Evolutionary conservation across 2,113 vertebrate species (phyloP).

Genomic region (Chloebia gouldiae): DNA sequence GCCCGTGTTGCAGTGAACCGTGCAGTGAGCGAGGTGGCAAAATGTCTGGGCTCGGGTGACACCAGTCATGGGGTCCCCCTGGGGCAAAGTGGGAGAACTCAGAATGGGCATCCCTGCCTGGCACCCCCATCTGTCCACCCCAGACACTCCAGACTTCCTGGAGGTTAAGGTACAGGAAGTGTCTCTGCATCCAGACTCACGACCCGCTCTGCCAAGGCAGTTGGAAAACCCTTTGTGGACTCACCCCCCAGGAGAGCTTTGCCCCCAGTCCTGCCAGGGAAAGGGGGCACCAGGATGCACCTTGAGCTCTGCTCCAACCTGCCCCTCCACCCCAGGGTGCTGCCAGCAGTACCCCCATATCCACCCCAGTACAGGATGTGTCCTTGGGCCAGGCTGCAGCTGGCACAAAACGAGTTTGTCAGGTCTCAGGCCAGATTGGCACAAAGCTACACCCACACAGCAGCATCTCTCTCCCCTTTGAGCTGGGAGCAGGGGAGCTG

Average conservation of each 20-base stretch:
- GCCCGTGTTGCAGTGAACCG: rapidly evolving
- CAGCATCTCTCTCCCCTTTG: not conserved
- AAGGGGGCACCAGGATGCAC: rapidly evolving
- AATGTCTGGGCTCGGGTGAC: not conserved
- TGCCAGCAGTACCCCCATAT: not conserved
- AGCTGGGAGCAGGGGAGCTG: not conserved
- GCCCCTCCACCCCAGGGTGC: not conserved
- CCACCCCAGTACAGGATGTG: rapidly evolving
- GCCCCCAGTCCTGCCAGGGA: not conserved
- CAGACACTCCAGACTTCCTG: not conserved
- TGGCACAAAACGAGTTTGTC: not conserved
- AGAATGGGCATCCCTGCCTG: not conserved
- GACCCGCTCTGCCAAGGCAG: not conserved
- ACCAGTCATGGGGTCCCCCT: rapidly evolving
- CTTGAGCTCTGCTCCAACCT: rapidly evolving
- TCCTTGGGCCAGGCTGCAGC: not conserved
- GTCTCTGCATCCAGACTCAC: not conserved
- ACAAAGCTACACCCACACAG: not conserved
- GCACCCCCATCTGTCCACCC: not conserved
- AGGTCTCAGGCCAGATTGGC: not conserved
- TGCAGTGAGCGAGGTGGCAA: rapidly evolving
- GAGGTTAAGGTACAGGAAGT: not conserved
- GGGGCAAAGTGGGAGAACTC: not conserved
- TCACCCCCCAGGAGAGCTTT: not conserved
- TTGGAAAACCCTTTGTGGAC: not conserved